Evolutionary conservation across 2,888 invertebrate genomes (phyloP), one percentile per base, ranked within the genome.

Genomic region (Apodemia zela): DNA sequence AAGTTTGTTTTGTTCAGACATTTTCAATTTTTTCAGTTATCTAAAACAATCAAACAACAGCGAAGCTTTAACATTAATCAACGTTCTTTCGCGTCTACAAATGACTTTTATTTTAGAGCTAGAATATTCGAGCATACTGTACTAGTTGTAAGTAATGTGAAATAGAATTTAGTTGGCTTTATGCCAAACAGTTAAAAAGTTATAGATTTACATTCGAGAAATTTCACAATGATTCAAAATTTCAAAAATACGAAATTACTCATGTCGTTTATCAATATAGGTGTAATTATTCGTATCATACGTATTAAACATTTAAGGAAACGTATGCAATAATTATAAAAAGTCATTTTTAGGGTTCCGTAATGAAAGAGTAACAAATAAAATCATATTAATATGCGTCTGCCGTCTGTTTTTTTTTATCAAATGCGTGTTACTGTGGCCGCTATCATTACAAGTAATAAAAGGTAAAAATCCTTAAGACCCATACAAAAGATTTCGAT

Each of bases 1-100:
- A 18, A 92, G 84, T 61, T 80, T 80, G 47, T 81, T 85, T 71
- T 73, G 77, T 72, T 89, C 83, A 82, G 90, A 89, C 90, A 90
- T 90, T 69, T 73, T 69, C 17, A 47, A 63, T 35, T 61, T 33
- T 18, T 54, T n/a, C 25, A 60, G 51, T 64, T 61, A 66, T 61
- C 65, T 68, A 65, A 65, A 66, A 66, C 61, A 45, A 60, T 62
- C 29, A 59, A 54, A 54, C 25, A 13, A 54, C 25, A 54, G 13
- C 49, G 10, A 49, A 21, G 21, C 15, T 25, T 21, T 25, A 25
- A 15, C 15, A 21, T 54, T 13, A 47, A 47, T 17, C 47, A 49
- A 54, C 25, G 25, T 25, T 54, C 21, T 54, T 25, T 25, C 2
- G 11, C 4, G 13, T 25, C 21, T 54, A 15, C 5, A 54, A 54